Evolutionary conservation across 2,888 invertebrate species (phyloP), one percentile per base, ranked within the genome.

Genomic region (Crossocerus cetratus): DNA sequence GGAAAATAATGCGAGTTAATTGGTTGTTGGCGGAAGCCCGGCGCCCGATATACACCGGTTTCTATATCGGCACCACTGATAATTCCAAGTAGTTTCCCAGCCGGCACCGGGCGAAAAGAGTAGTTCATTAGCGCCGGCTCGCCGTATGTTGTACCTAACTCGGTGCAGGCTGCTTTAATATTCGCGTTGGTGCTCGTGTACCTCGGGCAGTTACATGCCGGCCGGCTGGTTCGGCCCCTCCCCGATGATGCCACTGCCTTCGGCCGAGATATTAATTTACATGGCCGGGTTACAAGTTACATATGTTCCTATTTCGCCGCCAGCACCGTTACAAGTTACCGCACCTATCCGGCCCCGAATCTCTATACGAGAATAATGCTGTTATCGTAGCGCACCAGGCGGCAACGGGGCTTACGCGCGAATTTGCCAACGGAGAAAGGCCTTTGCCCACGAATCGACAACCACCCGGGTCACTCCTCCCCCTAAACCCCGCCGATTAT

Each of bases 191-290:
- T 16, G 55, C 16, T 49, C 23, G 64, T 56, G 59, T 53, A 32
- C 14, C 18, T 22, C 43, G 65, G 32, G 18, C 43, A 43, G 22
- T 42, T 22, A 53, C 43, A 21, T 22, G 20, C 22, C 32, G 32
- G 11, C 5, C 32, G 8, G 5, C 32, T 1, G 32, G 5, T 5
- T 32, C 8, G 32, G n/a, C n/a, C n/a, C n/a, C n/a, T n/a, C 32
- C 11, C 32, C 49, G 49, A 49, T 16, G n/a, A 16, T 49, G 60
- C n/a, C 42, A 2, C 42, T 56, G 55, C 18, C 56, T 21, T 44
- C 57, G 66, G 49, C 32, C 45, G 64, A 59, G 64, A 62, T 74
- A 76, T 76, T 76, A 74, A 76, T 76, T 76, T 62, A 70, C 76
- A 44, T 58, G 57, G 42, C n/a, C 60, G 60, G 49, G 74, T 76